phyloP scores from a whole-genome alignment of 2,113 vertebrate genomes.

The Tetrax tetrax region DNA sequence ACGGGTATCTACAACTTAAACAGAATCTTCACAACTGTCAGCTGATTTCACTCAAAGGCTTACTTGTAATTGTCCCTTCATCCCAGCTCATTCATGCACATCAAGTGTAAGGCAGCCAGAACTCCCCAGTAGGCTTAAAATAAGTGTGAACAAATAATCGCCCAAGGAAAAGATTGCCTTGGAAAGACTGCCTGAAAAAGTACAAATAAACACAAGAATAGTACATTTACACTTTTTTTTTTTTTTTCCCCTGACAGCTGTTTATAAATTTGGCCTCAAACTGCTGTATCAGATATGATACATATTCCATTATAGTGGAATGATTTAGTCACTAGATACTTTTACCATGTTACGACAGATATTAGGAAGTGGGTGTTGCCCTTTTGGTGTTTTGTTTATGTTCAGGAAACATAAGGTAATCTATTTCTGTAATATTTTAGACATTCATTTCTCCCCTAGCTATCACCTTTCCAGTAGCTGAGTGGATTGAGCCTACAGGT shows the following conservation, averaged over 20 bases:
- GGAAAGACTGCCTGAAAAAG: not conserved
- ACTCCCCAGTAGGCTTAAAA: not conserved
- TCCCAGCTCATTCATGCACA: not conserved
- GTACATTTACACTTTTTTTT: not conserved
- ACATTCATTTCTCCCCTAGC: not conserved
- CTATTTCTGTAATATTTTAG: not conserved
- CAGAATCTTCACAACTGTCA: not conserved
- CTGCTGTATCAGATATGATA: not conserved
- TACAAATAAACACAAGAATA: not conserved
- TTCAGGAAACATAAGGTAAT: not conserved
- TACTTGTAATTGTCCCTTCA: not conserved
- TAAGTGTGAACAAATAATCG: not conserved
- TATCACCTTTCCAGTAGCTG: not conserved
- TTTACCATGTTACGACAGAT: not conserved
- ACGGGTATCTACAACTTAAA: not conserved
- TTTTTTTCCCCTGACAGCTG: not conserved
- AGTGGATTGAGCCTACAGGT: rapidly evolving
- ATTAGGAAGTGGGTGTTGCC: not conserved
- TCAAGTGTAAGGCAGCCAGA: not conserved
- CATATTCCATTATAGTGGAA: not conserved
- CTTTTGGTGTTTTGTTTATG: not conserved
- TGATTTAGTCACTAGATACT: not conserved
- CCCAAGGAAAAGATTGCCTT: not conserved
- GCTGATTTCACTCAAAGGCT: not conserved
- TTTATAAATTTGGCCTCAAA: not conserved